Conservation (phyloP, 2,888 invertebrate species). For the Drosophila formosana region DNA sequence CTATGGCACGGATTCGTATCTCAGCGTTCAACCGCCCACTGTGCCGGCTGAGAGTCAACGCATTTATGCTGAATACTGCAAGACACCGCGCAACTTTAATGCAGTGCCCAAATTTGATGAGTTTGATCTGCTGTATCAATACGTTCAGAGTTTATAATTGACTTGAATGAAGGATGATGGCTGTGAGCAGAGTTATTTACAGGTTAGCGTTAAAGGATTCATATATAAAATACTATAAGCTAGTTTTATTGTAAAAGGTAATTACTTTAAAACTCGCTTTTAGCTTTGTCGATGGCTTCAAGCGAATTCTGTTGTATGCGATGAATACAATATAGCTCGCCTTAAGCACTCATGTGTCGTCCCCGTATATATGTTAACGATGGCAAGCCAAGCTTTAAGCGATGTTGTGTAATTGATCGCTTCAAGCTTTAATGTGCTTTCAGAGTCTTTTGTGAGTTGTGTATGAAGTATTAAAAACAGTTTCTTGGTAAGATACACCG, state of each 20-base stretch:
- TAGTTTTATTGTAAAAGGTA: not conserved
- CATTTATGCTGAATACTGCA: constrained; percentile 83
- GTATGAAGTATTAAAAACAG: constrained; percentile 1
- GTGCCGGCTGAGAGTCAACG: constrained; percentile 78
- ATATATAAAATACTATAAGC: not conserved
- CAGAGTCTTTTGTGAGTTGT: not conserved
- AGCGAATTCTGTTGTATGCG: not conserved
- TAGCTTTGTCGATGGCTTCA: not conserved
- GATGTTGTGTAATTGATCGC: not conserved
- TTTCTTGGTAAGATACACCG: not conserved
- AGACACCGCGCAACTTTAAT: constrained; percentile 76
- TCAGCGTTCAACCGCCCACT: constrained; percentile 80
- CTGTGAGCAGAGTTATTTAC: not conserved
- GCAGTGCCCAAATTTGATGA: constrained; percentile 80
- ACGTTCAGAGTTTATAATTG: constrained; percentile 70
- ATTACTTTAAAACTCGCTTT: not conserved
- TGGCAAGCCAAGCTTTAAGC: not conserved
- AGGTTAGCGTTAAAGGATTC: constrained; percentile 7
- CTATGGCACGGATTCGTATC: constrained; percentile 81
- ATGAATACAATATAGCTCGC: not conserved
- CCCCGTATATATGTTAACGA: not conserved
- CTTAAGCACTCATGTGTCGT: not conserved
- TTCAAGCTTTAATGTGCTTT: not conserved
- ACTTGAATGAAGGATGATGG: not conserved
- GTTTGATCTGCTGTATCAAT: constrained; percentile 72